Base-by-base conservation (phyloP, 2,113 vertebrate species). In the Pteruthius melanotis region DNA sequence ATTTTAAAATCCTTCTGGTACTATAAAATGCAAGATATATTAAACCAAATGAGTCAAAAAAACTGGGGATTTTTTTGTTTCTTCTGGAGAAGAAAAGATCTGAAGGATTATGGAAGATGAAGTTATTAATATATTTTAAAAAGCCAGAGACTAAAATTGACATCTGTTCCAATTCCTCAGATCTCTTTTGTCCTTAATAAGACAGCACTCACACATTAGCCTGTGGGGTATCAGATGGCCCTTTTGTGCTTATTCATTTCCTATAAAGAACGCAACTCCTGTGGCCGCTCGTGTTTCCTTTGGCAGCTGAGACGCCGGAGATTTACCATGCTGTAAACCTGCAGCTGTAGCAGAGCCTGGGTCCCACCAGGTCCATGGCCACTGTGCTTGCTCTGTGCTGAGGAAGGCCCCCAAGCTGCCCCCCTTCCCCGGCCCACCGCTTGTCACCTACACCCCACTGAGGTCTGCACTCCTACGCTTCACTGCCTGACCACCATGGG, bases 391-490 rank as follows among this genome's bases (percentile, higher is more conserved):
- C 39, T 1, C 0, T 19, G 42, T 47, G 27, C 70, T 69, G 30
- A 80, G 50, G 61, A 68, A 35, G 37, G 37, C 3, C n/a, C 60
- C 53, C 61, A 57, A 13, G 37, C 39, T 69, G 35, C 3, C 11
- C 15, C 49, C 44, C 4, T 2, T 37, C 31, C 35, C 35, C 0
- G 0, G 37, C 72, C 42, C 83, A 87, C 45, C 2, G 0, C 0
- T 2, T 84, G 77, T 81, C 72, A 50, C 52, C 39, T 22, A 35
- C 56, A 50, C 6, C 27, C 56, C 56, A 22, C 19, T 6, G 35
- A n/a, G 44, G 5, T 54, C 52, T 91, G 42, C 0, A 0, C 15
- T 49, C 22, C 47, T 21, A 4, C 40, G 22, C n/a, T 44, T 30
- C 35, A 13, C 39, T 78, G 64, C 56, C 64, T 50, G 33, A 52